These are phyloP conservation scores for Ailurus styani DNA, from an alignment of 2,113 vertebrate species.

Conservation along the genomic window DNA sequence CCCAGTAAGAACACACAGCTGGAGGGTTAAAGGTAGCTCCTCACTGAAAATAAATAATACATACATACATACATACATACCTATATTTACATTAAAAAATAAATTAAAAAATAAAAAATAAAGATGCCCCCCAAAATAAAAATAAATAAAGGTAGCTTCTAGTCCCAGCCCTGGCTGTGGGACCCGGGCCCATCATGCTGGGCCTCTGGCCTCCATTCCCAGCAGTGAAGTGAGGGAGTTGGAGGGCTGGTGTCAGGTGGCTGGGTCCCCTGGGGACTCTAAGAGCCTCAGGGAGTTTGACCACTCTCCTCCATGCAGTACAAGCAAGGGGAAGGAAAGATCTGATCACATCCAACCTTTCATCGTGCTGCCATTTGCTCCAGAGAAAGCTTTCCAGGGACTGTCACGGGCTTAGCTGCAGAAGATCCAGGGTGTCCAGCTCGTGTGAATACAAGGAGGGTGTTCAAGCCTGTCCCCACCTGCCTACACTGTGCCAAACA, in stretches of 20 bases:
- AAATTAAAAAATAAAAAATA: too few relatives aligned
- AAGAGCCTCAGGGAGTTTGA: neutral
- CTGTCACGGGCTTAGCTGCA: neutral
- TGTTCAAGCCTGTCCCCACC: neutral
- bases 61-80: too few relatives aligned
- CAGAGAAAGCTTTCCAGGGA: neutral
- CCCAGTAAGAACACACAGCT: neutral
- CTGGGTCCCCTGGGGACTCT: too few relatives aligned
- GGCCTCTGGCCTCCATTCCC: neutral
- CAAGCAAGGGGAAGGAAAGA: neutral
- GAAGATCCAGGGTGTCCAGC: neutral
- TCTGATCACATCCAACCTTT: neutral
- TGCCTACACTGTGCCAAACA: too few relatives aligned
- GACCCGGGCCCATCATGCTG: neutral
- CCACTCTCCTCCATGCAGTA: neutral
- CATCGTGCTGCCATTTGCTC: neutral
- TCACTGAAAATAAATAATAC: too few relatives aligned
- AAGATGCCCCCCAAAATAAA: too few relatives aligned
- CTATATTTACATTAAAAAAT: too few relatives aligned
- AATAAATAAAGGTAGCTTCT: neutral
- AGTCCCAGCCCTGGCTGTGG: neutral
- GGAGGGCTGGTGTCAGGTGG: accelerated
- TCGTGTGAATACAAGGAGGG: neutral
- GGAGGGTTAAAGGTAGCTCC: neutral
- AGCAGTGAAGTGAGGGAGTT: neutral